These are phyloP conservation scores for Bombycilla garrulus DNA, from an alignment of 2,113 vertebrate species.

Conservation along the genomic window DNA sequence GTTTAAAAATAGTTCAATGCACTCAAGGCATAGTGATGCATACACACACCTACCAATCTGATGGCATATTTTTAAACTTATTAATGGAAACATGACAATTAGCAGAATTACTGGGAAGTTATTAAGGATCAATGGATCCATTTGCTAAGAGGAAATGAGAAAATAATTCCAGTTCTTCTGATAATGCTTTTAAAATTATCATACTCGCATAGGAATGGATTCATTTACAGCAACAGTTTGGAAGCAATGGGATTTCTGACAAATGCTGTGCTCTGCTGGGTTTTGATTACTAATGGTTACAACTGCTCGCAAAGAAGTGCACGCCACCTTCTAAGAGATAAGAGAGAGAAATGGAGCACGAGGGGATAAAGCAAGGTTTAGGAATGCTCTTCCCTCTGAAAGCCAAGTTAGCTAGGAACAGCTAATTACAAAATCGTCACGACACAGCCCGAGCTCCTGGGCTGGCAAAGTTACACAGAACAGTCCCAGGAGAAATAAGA, in stretches of 20 bases:
- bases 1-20: neutral
- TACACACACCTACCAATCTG: neutral
- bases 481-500: neutral
- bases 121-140: conserved; percentile 19
- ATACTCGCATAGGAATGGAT: neutral
- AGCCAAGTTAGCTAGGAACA: neutral
- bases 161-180: conserved; percentile 1
- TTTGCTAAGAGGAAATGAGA: conserved; percentile 1
- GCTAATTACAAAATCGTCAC: neutral
- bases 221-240: neutral
- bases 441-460: neutral
- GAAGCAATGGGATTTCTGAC: conserved; percentile 1
- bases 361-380: neutral
- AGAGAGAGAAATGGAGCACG: neutral
- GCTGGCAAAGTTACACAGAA: neutral
- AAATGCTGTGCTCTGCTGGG: neutral
- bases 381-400: neutral
- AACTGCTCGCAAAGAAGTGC: neutral
- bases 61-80: neutral
- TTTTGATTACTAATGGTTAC: neutral
- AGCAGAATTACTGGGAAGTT: neutral
- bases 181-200: conserved; percentile 5
- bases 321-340: neutral
- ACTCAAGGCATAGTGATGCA: neutral
- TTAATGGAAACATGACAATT: neutral